A percentile compares a stretch with the other conserved stretches of the same genome.
phyloP scores from a whole-genome alignment of 2,888 invertebrate species.

The Xestia sexstrigata region DNA sequence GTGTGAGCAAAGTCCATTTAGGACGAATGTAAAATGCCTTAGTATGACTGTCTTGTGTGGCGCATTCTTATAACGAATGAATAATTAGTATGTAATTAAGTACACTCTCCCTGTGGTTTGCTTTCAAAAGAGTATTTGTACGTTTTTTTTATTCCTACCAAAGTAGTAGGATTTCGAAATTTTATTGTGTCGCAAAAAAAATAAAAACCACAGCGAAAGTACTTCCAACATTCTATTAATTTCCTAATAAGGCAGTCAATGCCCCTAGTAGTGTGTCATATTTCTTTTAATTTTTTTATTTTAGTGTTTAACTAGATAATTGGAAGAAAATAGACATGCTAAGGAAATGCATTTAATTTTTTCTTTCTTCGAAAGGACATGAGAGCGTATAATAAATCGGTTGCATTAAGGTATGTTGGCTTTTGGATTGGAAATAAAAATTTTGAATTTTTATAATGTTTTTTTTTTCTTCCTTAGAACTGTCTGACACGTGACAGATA shows the following conservation, averaged over 20 bases:
- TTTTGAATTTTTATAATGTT: slow-evolving; percentile 71
- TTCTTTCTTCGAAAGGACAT: slow-evolving; percentile 74
- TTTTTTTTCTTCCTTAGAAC: slow-evolving; percentile 50
- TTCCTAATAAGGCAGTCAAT: slow-evolving; percentile 76
- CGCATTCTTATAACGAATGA: slow-evolving; percentile 74
- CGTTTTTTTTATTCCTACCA: slow-evolving; percentile 53
- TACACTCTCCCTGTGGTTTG: slow-evolving; percentile 81
- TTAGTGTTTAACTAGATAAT: slow-evolving; percentile 78
- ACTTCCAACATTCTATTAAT: slow-evolving; percentile 74
- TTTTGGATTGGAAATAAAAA: slow-evolving; percentile 88
- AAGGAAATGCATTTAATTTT: slow-evolving; percentile 86
- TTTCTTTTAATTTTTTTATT: slow-evolving; percentile 84
- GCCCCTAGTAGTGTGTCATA: slow-evolving; percentile 88
- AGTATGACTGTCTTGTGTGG: slow-evolving; percentile 72
- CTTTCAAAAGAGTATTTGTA: slow-evolving; percentile 53
- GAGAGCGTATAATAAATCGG: slow-evolving; percentile 77
- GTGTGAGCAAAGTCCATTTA: slow-evolving; percentile 44
- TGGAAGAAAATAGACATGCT: slow-evolving; percentile 84
- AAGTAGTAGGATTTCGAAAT: slow-evolving; percentile 57
- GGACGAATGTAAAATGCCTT: slow-evolving; percentile 62
- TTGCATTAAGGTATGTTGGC: slow-evolving; percentile 87
- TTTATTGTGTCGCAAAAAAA: slow-evolving; percentile 42
- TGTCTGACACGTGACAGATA: too few relatives aligned
- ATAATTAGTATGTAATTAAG: slow-evolving; percentile 68
- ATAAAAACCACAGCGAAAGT: slow-evolving; percentile 79